Evolutionary conservation across 2,113 vertebrate species (phyloP).

Genomic region (Suricata suricatta): DNA sequence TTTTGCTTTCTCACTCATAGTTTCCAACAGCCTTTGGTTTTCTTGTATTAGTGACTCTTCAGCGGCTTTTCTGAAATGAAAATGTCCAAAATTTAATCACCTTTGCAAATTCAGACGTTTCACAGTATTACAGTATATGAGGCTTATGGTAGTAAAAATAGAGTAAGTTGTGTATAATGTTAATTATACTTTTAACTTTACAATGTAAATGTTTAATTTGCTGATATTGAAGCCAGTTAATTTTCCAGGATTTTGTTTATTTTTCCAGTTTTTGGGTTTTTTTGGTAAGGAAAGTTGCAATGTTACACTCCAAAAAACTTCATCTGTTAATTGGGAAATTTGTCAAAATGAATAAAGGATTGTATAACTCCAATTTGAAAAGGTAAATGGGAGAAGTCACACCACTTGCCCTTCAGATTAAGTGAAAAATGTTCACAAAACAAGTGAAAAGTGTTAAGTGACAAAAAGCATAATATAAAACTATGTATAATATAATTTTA

Average conservation of each 20-base stretch:
- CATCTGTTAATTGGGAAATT: slow-evolving; percentile 6
- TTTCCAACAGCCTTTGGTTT: slow-evolving; percentile 57
- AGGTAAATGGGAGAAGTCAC: background rate
- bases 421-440: background rate
- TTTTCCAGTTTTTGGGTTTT: background rate
- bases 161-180: background rate
- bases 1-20: slow-evolving; percentile 76
- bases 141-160: slow-evolving; percentile 16
- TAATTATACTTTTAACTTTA: background rate
- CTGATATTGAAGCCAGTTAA: background rate
- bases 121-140: background rate
- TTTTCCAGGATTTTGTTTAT: background rate
- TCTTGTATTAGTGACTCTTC: slow-evolving; percentile 78
- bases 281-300: background rate
- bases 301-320: slow-evolving; percentile 3
- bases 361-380: background rate
- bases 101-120: background rate
- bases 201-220: background rate
- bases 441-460: background rate
- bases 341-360: slow-evolving; percentile 16
- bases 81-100: slow-evolving; percentile 62
- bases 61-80: slow-evolving; percentile 82
- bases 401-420: background rate
- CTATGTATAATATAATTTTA: background rate
- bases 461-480: background rate